A percentile compares a stretch with the other conserved stretches of the same genome.
Evolutionary conservation across 2,888 invertebrate species (phyloP).

Genomic region (Torymus aiolomorphi): DNA sequence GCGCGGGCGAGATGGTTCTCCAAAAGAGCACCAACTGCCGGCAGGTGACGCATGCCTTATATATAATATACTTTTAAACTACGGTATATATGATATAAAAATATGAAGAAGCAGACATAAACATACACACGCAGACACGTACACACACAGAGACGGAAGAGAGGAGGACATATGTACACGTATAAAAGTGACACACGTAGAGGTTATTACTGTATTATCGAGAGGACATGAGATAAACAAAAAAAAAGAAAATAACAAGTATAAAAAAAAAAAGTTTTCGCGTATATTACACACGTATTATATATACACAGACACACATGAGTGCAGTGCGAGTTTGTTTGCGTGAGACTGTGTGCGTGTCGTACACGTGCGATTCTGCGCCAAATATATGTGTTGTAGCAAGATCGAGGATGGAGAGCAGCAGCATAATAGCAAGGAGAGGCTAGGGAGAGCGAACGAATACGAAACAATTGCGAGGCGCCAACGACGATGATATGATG

Average conservation of each 20-base stretch:
- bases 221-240: slow-evolving; percentile 23
- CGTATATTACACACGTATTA: slow-evolving; percentile 20
- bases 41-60: slow-evolving; percentile 72
- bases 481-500: slow-evolving; percentile 34
- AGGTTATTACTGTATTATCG: slow-evolving; percentile 37
- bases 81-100: slow-evolving; percentile 31
- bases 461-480: slow-evolving; percentile 23
- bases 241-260: slow-evolving; percentile 15
- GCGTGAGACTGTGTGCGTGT: slow-evolving; percentile 45
- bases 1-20: slow-evolving; percentile 58
- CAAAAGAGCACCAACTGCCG: slow-evolving; percentile 65
- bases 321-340: slow-evolving; percentile 40
- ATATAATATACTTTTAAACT: slow-evolving; percentile 59
- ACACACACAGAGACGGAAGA: slow-evolving; percentile 6
- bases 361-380: slow-evolving; percentile 54
- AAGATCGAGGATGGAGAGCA: not conserved
- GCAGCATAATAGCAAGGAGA: slow-evolving; percentile 38
- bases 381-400: slow-evolving; percentile 20
- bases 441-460: slow-evolving; percentile 25
- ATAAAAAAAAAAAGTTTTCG: slow-evolving; percentile 43
- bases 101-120: slow-evolving; percentile 11
- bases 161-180: not conserved
- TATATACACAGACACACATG: slow-evolving; percentile 29
- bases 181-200: slow-evolving; percentile 35
- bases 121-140: slow-evolving; percentile 10